Conservation (phyloP, 1,140 invertebrate species). For the Phthorimaea operculella region DNA sequence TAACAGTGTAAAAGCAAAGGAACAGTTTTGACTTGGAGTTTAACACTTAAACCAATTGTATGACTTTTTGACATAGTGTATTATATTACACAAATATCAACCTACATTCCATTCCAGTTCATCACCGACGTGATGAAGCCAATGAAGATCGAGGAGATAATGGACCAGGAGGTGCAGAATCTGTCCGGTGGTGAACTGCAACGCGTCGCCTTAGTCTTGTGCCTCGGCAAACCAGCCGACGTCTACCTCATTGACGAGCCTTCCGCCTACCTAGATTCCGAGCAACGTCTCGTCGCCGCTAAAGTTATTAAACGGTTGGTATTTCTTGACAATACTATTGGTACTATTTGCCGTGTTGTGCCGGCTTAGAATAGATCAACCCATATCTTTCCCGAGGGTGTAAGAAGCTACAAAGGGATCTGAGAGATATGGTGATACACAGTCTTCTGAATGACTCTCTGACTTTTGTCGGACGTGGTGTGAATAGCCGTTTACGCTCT, state of each 20-base stretch:
- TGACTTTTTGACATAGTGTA: neutral
- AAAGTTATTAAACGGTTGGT: conserved; percentile 96
- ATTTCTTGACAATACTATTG: too few relatives aligned
- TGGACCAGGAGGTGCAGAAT: conserved; percentile 99
- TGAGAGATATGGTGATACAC: too few relatives aligned
- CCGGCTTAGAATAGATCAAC: too few relatives aligned
- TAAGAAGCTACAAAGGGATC: too few relatives aligned
- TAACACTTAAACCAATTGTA: too few relatives aligned
- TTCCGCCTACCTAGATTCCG: conserved; percentile 98
- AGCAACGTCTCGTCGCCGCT: conserved; percentile 99
- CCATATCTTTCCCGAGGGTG: too few relatives aligned
- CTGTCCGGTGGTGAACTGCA: conserved; percentile 99
- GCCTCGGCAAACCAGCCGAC: conserved; percentile 98
- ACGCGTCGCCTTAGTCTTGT: conserved; percentile 94
- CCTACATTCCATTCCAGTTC: conserved; percentile 72
- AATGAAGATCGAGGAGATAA: conserved; percentile 96
- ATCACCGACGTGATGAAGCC: conserved; percentile 99
- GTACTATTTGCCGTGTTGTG: too few relatives aligned
- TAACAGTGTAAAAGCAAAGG: too few relatives aligned
- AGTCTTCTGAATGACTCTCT: too few relatives aligned
- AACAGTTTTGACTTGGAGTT: too few relatives aligned
- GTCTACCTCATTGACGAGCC: conserved; percentile 99
- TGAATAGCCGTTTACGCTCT: too few relatives aligned
- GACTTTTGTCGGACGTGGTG: too few relatives aligned
- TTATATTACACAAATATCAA: neutral